Percentiles rank a stretch among this genome's conserved stretches.
These are phyloP conservation scores for Enhydra lutris DNA, from an alignment of 2,113 vertebrate genomes.

Conservation along the genomic window DNA sequence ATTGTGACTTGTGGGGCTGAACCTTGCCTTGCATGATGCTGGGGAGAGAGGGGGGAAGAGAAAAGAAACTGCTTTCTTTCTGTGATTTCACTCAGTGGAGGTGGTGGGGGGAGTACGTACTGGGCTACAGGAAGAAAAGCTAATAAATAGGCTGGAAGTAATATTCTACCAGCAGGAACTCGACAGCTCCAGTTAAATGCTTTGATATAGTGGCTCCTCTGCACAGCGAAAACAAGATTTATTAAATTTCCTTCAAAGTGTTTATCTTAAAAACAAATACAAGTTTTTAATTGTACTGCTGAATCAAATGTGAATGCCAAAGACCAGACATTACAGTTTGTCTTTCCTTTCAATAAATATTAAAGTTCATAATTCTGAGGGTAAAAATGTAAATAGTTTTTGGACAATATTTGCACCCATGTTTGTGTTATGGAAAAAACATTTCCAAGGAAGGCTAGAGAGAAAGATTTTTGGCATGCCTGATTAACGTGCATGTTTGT, in stretches of 20 bases:
- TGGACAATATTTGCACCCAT: constrained; percentile 56
- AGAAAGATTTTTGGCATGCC: constrained; percentile 58
- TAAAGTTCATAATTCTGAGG: constrained; percentile 24
- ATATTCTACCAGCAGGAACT: constrained; percentile 66
- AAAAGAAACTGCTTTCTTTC: background rate
- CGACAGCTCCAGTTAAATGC: constrained; percentile 42
- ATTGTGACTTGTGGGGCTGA: constrained; percentile 10
- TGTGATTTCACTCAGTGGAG: constrained; percentile 40
- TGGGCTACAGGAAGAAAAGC: constrained; percentile 53
- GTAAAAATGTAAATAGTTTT: constrained; percentile 73
- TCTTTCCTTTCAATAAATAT: constrained; percentile 64
- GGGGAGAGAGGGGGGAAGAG: background rate
- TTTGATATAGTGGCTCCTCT: constrained; percentile 53
- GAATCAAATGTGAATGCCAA: constrained; percentile 69
- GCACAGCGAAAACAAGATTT: constrained; percentile 64
- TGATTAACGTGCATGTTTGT: constrained; percentile 57
- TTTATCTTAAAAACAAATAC: constrained; percentile 59
- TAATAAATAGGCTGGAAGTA: constrained; percentile 72
- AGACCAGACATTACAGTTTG: constrained; percentile 35
- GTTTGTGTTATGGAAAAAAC: background rate
- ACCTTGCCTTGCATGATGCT: background rate
- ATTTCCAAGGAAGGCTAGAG: constrained; percentile 34
- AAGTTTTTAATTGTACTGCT: constrained; percentile 63
- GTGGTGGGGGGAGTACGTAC: background rate
- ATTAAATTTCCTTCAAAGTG: constrained; percentile 56